These are phyloP conservation scores for Steinernema hermaphroditum DNA, from an alignment of 2,888 invertebrate genomes.

Conservation along the genomic window DNA sequence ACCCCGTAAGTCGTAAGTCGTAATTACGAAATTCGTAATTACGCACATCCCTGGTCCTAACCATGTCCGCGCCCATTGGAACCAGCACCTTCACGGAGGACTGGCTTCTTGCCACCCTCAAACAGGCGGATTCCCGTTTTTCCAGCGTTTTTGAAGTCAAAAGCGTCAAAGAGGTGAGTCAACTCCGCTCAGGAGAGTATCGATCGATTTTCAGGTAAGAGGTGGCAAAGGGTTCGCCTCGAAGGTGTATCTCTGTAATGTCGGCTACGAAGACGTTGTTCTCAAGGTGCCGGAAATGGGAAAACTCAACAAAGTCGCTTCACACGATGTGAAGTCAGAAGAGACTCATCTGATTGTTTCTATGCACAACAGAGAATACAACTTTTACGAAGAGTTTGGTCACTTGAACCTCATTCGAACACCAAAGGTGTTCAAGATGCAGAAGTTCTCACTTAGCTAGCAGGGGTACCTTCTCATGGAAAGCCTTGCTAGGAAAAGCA, in stretches of 20 bases:
- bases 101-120: neutral
- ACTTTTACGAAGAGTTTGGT: slow-evolving; percentile 5
- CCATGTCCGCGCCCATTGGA: neutral
- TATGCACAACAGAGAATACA: neutral
- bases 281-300: neutral
- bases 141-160: neutral
- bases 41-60: no score
- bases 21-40: no score
- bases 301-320: neutral
- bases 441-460: neutral
- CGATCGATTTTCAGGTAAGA: neutral
- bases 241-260: slow-evolving; percentile 3
- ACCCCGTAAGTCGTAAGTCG: no score
- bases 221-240: neutral
- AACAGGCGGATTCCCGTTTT: neutral
- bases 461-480: slow-evolving; percentile 6
- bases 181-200: no score
- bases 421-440: neutral
- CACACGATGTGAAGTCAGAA: neutral
- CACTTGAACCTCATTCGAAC: neutral
- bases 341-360: neutral
- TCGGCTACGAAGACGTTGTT: neutral
- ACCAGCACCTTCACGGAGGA: neutral
- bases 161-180: slow-evolving; percentile 3
- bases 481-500: neutral